A percentile compares a stretch with the other conserved stretches of the same genome.
Evolutionary conservation across 37 sponge, comb jelly and placozoan species (phyloP).

Genomic region (Chondrosia reniformis): DNA sequence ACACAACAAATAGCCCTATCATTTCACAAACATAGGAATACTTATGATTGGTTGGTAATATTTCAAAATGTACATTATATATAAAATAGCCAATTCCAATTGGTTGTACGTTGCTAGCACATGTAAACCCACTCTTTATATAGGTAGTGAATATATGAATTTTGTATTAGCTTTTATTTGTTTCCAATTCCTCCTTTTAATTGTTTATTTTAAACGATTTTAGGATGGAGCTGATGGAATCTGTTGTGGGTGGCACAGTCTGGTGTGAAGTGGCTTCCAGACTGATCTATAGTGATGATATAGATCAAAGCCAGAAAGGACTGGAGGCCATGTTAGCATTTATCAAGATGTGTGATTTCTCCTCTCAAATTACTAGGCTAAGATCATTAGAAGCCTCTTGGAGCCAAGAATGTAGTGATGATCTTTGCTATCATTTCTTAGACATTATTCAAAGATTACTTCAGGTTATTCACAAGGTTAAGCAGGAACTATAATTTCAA

Average conservation of each 20-base stretch:
- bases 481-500: no score
- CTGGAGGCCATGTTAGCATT: conserved; percentile 3
- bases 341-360: not conserved
- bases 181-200: not conserved
- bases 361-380: not conserved
- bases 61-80: no score
- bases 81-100: no score
- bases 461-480: no score
- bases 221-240: not conserved
- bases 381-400: no score
- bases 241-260: not conserved
- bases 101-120: no score
- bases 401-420: no score
- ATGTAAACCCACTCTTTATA: not conserved
- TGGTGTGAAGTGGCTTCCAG: not conserved
- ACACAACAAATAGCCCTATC: not conserved
- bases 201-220: no score
- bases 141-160: not conserved
- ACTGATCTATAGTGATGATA: not conserved
- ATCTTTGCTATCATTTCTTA: no score
- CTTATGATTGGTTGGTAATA: no score
- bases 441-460: no score
- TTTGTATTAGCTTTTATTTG: not conserved
- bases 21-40: not conserved
- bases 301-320: conserved; percentile 12